A percentile compares a stretch with the other conserved stretches of the same genome.
These are phyloP conservation scores for Brachyopa scutellaris DNA, from an alignment of 2,888 invertebrate species.

Conservation along the genomic window DNA sequence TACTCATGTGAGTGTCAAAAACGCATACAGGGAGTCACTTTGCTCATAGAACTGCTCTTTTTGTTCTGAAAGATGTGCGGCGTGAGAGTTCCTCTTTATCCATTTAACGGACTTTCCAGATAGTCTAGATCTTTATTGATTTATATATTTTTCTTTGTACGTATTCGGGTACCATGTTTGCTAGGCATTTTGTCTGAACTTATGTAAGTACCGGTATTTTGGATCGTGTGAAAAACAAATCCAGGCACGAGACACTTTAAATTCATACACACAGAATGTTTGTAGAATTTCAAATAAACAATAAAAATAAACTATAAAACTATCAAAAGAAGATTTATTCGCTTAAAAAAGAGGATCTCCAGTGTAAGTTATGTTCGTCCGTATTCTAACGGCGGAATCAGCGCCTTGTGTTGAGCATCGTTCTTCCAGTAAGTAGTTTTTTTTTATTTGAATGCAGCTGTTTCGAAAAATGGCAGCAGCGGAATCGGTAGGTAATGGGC, in stretches of 20 bases:
- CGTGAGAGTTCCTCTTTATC: background rate
- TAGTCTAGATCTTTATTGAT: background rate
- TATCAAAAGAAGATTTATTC: too few species aligned
- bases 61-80: too few species aligned
- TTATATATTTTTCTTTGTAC: background rate
- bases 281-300: too few species aligned
- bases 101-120: background rate
- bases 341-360: slow-evolving; percentile 35
- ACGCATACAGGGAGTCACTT: too few species aligned
- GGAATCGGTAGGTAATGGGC: slow-evolving; percentile 57
- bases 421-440: slow-evolving; percentile 59
- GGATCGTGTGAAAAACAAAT: too few species aligned
- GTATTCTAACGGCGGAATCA: background rate
- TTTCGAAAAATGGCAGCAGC: slow-evolving; percentile 23
- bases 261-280: too few species aligned
- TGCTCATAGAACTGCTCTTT: too few species aligned
- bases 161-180: background rate
- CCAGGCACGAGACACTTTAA: too few species aligned
- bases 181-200: too few species aligned
- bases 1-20: too few species aligned
- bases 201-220: too few species aligned
- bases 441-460: slow-evolving; percentile 29
- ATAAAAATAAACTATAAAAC: too few species aligned
- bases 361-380: slow-evolving; percentile 42
- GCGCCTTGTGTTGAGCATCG: slow-evolving; percentile 2